Percentiles rank a stretch among this genome's conserved stretches.
Conservation (phyloP, 2,888 invertebrate species). For the Ochlodes sylvanus region DNA sequence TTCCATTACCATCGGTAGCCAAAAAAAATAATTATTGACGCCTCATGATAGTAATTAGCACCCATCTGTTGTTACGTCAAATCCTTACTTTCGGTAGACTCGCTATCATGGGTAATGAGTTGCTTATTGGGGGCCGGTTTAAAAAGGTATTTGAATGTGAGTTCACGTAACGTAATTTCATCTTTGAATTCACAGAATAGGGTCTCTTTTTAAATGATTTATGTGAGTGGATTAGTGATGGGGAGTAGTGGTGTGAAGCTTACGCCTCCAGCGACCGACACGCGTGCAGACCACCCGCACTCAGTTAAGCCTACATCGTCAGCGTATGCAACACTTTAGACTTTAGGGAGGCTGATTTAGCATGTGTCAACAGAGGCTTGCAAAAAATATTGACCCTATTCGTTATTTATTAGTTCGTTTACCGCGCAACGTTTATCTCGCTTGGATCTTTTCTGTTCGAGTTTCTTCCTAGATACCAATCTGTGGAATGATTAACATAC, state of each 20-base stretch:
- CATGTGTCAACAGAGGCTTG: constrained; percentile 32
- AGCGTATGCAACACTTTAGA: constrained; percentile 51
- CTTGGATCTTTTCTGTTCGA: constrained; percentile 14
- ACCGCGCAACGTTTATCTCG: constrained; percentile 11
- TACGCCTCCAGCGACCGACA: constrained; percentile 71
- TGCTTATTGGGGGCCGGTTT: constrained; percentile 50
- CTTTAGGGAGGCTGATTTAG: constrained; percentile 24
- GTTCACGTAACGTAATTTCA: constrained; percentile 36
- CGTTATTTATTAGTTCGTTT: constrained; percentile 16
- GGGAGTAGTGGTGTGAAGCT: constrained; percentile 72
- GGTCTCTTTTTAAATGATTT: constrained; percentile 52
- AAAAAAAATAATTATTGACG: constrained; percentile 81
- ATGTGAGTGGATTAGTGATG: constrained; percentile 58
- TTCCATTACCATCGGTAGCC: constrained; percentile 75
- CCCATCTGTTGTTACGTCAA: constrained; percentile 79
- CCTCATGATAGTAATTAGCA: constrained; percentile 83
- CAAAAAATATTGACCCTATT: constrained; percentile 38
- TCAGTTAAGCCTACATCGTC: constrained; percentile 66
- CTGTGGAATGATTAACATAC: constrained; percentile 65
- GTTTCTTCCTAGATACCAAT: constrained; percentile 56
- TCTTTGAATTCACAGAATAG: constrained; percentile 26
- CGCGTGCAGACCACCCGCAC: constrained; percentile 75
- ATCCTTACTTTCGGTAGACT: constrained; percentile 75
- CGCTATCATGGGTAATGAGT: constrained; percentile 70
- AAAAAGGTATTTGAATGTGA: constrained; percentile 51